Evolutionary conservation across 2,113 vertebrate species (phyloP).

Genomic region (Myotis brandtii): DNA sequence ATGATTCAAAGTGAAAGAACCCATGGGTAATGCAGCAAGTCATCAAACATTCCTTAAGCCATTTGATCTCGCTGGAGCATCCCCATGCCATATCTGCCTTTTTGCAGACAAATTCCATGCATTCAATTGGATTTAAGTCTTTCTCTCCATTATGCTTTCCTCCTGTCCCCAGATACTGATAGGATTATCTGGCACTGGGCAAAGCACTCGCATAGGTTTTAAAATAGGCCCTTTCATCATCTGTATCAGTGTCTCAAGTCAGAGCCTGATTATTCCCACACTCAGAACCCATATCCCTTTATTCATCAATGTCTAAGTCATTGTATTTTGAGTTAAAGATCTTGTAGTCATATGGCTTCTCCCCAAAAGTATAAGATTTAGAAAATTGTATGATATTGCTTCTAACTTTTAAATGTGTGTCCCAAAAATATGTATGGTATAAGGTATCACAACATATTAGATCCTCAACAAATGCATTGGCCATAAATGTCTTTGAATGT

Average conservation of each 20-base stretch:
- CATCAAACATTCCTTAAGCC: slow-evolving; percentile 69
- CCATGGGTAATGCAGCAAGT: slow-evolving; percentile 71
- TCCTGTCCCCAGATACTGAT: slow-evolving; percentile 29
- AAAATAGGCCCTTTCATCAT: slow-evolving; percentile 28
- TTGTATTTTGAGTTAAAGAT: background rate
- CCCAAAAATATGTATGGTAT: background rate
- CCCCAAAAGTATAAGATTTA: background rate
- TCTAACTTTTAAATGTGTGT: background rate
- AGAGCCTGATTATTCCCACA: background rate
- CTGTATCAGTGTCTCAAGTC: background rate
- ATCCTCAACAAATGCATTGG: background rate
- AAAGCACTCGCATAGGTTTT: slow-evolving; percentile 47
- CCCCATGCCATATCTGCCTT: background rate
- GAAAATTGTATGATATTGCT: background rate
- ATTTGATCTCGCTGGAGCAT: background rate
- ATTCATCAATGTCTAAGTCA: background rate
- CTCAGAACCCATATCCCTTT: background rate
- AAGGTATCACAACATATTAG: background rate
- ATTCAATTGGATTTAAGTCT: slow-evolving; percentile 62
- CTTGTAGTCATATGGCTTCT: background rate
- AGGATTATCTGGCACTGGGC: slow-evolving; percentile 40
- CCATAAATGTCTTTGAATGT: background rate
- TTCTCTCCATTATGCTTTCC: slow-evolving; percentile 25
- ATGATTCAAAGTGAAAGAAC: slow-evolving; percentile 76
- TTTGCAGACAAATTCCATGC: background rate